Evolutionary conservation across 2,888 invertebrate species (phyloP), one percentile per base, ranked within the genome.

Genomic region (Molorchus minor): DNA sequence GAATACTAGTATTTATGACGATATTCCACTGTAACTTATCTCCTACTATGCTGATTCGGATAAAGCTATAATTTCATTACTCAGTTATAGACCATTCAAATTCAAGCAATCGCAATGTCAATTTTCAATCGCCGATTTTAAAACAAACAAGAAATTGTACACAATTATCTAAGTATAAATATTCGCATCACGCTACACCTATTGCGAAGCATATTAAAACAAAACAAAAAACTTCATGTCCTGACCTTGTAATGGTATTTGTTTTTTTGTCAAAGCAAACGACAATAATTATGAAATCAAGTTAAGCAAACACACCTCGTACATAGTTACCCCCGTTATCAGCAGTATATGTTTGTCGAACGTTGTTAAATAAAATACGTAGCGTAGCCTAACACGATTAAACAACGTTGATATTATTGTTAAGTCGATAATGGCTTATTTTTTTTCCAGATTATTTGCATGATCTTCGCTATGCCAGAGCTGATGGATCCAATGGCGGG

Each of bases 381-480:
- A 17, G 8, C 21, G 20, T 25, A n/a, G n/a, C n/a, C n/a, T n/a
- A n/a, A n/a, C n/a, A n/a, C n/a, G n/a, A n/a, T n/a, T n/a, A n/a
- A n/a, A n/a, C n/a, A n/a, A n/a, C n/a, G n/a, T n/a, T n/a, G n/a
- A n/a, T n/a, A n/a, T n/a, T n/a, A n/a, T n/a, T n/a, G n/a, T n/a
- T n/a, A n/a, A n/a, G n/a, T n/a, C 25, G 25, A 25, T 8, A 25
- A 25, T 25, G 25, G 8, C 25, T 8, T 5, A 25, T 53, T 40
- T 61, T 56, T 17, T 51, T 76, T 77, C 53, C 68, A 79, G 79
- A 76, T 71, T 78, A 78, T 58, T 63, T 79, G 3, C 78, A 78
- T 55, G 77, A 79, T 52, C 52, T 65, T 15, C 69, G 75, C 40
- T 79, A 77, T 52, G 69, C 71, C 7, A 65, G 62, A 25, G 71